Evolutionary conservation across 2,113 vertebrate species (phyloP).

Genomic region (Corythornis madagascariensis): DNA sequence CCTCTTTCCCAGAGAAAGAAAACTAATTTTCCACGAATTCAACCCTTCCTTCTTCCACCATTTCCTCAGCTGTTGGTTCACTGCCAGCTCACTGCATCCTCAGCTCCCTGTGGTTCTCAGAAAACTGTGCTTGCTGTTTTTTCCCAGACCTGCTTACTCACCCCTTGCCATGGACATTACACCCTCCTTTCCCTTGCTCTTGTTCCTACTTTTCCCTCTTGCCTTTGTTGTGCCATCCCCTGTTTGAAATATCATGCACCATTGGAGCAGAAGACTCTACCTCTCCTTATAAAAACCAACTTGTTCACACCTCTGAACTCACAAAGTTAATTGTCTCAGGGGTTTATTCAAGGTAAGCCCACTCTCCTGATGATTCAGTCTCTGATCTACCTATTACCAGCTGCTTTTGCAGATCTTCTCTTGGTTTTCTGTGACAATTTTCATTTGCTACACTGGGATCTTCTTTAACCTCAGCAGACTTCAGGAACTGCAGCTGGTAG

Average conservation of each 20-base stretch:
- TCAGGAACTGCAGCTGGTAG: background rate
- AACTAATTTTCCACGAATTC: slow-evolving; percentile 58
- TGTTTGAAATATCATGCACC: background rate
- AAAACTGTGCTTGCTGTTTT: background rate
- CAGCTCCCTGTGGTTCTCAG: background rate
- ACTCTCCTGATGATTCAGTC: background rate
- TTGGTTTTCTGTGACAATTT: background rate
- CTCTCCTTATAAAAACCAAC: background rate
- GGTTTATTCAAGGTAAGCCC: background rate
- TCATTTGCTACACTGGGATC: background rate
- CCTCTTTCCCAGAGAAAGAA: slow-evolving; percentile 56
- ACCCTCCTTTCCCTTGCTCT: background rate
- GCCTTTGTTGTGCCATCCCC: background rate
- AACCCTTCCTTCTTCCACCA: slow-evolving; percentile 43
- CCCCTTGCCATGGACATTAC: background rate
- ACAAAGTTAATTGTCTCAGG: background rate
- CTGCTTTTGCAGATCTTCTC: background rate
- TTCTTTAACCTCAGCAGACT: background rate
- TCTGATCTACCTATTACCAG: background rate
- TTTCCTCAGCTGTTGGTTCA: slow-evolving; percentile 34
- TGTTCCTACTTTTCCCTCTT: background rate
- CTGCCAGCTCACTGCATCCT: slow-evolving; percentile 25
- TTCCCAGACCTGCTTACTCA: background rate
- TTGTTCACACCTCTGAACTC: background rate
- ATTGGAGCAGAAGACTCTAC: background rate